Percentiles rank a stretch among this genome's conserved stretches.
phyloP scores from a whole-genome alignment of 92 coral and sea anemone species.

The Porites evermanni region DNA sequence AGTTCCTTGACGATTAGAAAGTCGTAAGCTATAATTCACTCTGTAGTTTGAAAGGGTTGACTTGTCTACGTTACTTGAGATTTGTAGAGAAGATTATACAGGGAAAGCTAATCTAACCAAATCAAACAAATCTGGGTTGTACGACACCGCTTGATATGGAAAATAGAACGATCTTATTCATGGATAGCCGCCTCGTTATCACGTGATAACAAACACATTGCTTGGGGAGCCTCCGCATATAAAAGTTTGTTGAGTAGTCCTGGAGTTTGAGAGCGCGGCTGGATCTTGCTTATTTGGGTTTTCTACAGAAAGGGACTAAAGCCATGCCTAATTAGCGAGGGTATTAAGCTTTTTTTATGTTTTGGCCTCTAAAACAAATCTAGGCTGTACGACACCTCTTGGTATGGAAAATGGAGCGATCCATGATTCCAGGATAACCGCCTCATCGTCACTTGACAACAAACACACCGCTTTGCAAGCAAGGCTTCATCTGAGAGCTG shows the following conservation, averaged over 20 bases:
- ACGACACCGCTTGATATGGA: neutral
- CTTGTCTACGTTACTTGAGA: neutral
- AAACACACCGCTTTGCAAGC: neutral
- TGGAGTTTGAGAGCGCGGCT: neutral
- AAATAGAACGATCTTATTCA: neutral
- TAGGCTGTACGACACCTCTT: neutral
- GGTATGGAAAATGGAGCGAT: neutral
- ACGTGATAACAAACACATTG: neutral
- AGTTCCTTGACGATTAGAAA: too few relatives aligned
- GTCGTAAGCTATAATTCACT: accelerated
- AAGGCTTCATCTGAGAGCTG: neutral
- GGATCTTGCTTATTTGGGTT: neutral
- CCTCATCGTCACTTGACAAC: neutral
- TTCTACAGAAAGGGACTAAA: neutral
- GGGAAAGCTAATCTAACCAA: neutral
- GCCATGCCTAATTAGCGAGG: neutral
- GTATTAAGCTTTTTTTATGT: too few relatives aligned
- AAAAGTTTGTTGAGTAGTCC: too few relatives aligned
- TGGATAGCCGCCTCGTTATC: neutral
- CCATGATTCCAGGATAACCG: neutral
- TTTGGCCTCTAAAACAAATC: neutral
- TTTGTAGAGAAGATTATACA: neutral
- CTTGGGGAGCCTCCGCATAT: neutral
- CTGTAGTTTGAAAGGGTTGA: neutral
- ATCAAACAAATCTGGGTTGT: neutral